Conservation (phyloP, 1,140 invertebrate genomes). For the Aradophagus sp. region DNA sequence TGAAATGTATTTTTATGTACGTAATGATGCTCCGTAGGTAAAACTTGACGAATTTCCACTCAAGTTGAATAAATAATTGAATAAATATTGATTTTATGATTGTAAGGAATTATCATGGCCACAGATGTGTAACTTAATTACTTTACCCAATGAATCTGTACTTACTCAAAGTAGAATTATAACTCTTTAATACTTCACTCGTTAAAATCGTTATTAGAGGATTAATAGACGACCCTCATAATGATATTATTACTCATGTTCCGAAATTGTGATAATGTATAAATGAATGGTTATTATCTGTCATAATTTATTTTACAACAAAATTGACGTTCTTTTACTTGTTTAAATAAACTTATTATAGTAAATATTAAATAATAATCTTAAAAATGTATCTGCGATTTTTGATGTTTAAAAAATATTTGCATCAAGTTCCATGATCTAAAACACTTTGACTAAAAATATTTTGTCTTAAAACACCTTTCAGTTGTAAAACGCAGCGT, state of each 20-base stretch:
- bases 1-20: background rate
- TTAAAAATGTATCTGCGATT: too few species aligned
- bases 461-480: too few species aligned
- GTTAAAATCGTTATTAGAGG: constrained; percentile 52
- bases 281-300: constrained; percentile 39
- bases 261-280: constrained; percentile 51
- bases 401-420: too few species aligned
- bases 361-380: too few species aligned
- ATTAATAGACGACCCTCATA: constrained; percentile 47
- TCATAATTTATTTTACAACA: background rate
- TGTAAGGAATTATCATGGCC: constrained; percentile 46
- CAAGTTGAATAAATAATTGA: constrained; percentile 14
- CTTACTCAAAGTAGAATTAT: constrained; percentile 55
- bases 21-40: too few species aligned
- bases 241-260: constrained; percentile 48
- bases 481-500: too few species aligned
- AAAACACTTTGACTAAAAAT: too few species aligned
- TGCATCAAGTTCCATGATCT: too few species aligned
- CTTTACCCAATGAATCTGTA: constrained; percentile 53
- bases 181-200: constrained; percentile 54
- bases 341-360: background rate
- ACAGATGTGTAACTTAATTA: constrained; percentile 53
- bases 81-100: constrained; percentile 43
- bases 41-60: background rate
- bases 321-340: too few species aligned